phyloP scores from a whole-genome alignment of 2,113 vertebrate species.

The Electrona antarctica region DNA sequence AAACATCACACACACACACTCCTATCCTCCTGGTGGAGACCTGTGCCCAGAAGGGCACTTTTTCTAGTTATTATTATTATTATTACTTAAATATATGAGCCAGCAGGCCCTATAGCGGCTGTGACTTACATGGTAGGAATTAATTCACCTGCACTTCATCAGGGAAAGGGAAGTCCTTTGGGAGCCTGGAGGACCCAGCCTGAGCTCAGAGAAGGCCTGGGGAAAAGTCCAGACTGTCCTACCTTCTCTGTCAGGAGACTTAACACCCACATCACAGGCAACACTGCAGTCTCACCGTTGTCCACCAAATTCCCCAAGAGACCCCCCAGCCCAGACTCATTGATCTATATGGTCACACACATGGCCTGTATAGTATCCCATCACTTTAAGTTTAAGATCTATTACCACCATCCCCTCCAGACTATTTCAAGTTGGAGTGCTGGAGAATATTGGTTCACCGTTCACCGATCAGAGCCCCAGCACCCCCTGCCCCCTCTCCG shows the following conservation, averaged over 20 bases:
- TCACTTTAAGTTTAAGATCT: no score
- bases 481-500: no score
- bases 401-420: no score
- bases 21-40: no score
- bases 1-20: no score
- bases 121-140: slow-evolving; percentile 22
- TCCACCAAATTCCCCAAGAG: slow-evolving; percentile 31
- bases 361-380: no score
- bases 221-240: slow-evolving; percentile 40
- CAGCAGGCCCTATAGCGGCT: slow-evolving; percentile 25
- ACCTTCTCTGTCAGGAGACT: slow-evolving; percentile 38
- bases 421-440: no score
- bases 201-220: slow-evolving; percentile 39
- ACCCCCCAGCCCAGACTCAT: slow-evolving; percentile 24
- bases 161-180: slow-evolving; percentile 12
- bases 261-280: slow-evolving; percentile 27
- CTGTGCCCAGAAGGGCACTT: no score
- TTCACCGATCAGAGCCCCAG: no score
- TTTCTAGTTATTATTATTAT: no score
- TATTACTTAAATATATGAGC: slow-evolving; percentile 28
- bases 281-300: slow-evolving; percentile 12
- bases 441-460: no score
- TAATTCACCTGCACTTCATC: slow-evolving; percentile 43
- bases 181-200: slow-evolving; percentile 42
- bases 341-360: slow-evolving; percentile 19